Conservation (phyloP, 2,113 vertebrate genomes). For the Lophochroa leadbeateri region DNA sequence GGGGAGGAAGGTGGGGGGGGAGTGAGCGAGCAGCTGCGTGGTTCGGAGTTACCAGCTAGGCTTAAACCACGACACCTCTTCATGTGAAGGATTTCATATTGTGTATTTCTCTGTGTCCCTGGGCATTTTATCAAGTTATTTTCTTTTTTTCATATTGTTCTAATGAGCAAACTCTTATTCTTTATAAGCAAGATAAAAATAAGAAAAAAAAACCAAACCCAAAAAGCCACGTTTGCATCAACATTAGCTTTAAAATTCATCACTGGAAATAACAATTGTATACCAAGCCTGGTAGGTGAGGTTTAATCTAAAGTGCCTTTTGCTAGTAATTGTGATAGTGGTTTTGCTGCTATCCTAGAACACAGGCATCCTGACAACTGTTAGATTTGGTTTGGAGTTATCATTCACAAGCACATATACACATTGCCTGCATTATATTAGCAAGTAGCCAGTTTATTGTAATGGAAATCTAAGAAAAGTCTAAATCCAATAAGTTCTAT, state of each 20-base stretch:
- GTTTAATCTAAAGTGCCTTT: background rate
- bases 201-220: background rate
- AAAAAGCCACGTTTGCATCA: background rate
- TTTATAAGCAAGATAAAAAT: background rate
- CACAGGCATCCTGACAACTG: background rate
- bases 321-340: background rate
- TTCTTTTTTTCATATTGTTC: conserved; percentile 7
- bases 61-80: background rate
- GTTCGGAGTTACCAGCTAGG: too few relatives aligned
- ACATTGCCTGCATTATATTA: background rate
- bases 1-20: too few relatives aligned
- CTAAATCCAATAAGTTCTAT: background rate
- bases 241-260: background rate
- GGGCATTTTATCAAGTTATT: conserved; percentile 41
- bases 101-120: conserved; percentile 15
- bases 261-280: background rate
- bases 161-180: conserved; percentile 27
- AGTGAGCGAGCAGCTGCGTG: too few relatives aligned
- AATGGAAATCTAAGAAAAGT: background rate
- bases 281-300: background rate
- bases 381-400: background rate
- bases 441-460: background rate
- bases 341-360: background rate
- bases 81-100: conserved; percentile 17
- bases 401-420: background rate